These are phyloP conservation scores for Rachycentron canadum DNA, from an alignment of 2,797 vertebrate genomes.

Conservation along the genomic window DNA sequence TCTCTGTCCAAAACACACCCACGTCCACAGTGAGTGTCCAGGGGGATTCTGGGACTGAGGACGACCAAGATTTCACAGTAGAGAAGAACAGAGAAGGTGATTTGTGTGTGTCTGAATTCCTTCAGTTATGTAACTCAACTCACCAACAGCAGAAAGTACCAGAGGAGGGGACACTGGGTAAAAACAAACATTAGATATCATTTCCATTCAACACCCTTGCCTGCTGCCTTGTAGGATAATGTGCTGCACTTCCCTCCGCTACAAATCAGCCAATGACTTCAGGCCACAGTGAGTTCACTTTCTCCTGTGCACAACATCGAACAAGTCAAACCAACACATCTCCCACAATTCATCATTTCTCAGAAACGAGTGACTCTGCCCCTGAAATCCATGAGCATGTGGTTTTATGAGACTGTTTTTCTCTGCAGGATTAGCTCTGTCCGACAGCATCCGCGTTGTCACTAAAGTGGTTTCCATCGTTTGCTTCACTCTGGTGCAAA, in stretches of 20 bases:
- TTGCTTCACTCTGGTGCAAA: conserved; percentile 53
- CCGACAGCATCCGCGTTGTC: conserved; percentile 5
- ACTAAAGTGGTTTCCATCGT: conserved; percentile 37
- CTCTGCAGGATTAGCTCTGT: conserved; percentile 10
- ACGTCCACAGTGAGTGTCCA: background rate
- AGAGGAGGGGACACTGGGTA: no score
- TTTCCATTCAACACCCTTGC: background rate
- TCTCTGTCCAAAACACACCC: background rate
- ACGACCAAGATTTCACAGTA: background rate
- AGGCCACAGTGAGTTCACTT: background rate
- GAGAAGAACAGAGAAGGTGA: background rate
- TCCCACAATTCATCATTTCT: no score
- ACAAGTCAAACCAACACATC: background rate
- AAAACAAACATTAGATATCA: background rate
- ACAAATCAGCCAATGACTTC: background rate
- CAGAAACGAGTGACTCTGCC: background rate
- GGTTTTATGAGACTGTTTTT: background rate
- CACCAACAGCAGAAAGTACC: background rate
- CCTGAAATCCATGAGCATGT: background rate
- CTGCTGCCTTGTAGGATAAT: background rate
- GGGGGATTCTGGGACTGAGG: background rate
- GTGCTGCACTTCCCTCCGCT: background rate
- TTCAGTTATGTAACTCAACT: background rate
- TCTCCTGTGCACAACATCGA: no score
- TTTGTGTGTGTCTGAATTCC: background rate